Evolutionary conservation across 2,888 invertebrate species (phyloP), one percentile per base, ranked within the genome.

Genomic region (Halictus quadricinctus): DNA sequence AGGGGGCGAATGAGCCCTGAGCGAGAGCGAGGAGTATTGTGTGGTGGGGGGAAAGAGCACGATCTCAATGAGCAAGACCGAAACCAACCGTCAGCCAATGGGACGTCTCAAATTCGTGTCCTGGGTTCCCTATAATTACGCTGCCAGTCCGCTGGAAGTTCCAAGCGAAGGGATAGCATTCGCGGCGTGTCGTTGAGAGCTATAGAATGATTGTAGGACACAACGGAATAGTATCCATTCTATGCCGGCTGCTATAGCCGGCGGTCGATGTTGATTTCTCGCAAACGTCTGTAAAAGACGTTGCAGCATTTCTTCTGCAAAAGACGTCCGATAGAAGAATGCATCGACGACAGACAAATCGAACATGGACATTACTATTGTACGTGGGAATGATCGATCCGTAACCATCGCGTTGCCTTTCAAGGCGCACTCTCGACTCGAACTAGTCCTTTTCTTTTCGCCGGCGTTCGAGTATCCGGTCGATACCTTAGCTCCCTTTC

Each of bases 371-470:
- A 84, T 88, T 88, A 54, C 86, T 80, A 84, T 88, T 88, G 72
- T 69, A 80, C 76, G 75, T 48, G 29, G 77, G 79, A 77, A 85
- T 85, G 83, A 88, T 88, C 88, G 88, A 88, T 88, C 85, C 82
- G 80, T 73, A 80, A 81, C 79, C 80, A 80, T 83, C 74, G 82
- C 60, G 79, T 77, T 64, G 81, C 87, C 87, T 81, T 87, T 84
- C 80, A 80, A 78, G 79, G 80, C 85, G 85, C 85, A 82, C 88
- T 88, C 88, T 88, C 88, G 73, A 86, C 81, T 80, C 48, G 64
- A 48, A 29, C 80, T 73, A 84, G 76, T 85, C 75, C 87, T 83
- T 88, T 89, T 89, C 29, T 80, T 89, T 83, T 77, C 77, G 54
- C 36, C 70, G 76, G 72, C 81, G 86, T 83, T 77, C 50, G 81